Base-by-base conservation (phyloP, 2,113 vertebrate genomes). In the Garra rufa region DNA sequence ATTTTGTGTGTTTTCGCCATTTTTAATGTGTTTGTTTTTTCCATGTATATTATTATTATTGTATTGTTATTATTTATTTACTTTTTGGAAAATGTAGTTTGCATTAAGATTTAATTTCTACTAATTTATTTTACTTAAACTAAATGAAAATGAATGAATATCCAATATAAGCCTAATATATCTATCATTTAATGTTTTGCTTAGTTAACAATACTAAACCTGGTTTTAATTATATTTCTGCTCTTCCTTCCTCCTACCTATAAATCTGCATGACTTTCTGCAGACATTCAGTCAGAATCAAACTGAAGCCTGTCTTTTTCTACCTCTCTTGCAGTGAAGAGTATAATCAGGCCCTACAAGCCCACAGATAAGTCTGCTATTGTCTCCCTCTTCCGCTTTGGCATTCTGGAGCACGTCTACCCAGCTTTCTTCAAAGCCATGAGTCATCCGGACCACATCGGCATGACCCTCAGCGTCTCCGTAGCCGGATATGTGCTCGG, bases 341-440 rank as follows among this genome's bases (percentile, higher is more conserved):
- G 90, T 86, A 86, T 89, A 82, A 91, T 94, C 87, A 85, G 93
- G 81, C 89, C 89, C 26, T 94, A 91, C 38, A 82, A 43, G 24
- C 81, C 91, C 14, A 87, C 91, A 7, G 94, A 94, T 65, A 75
- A 88, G 41, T 76, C 70, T 0, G 89, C 69, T 19, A 89, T 93
- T 61, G 44, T 82, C 52, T 85, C 91, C 0, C 87, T 95, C 2
- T 91, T 92, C 70, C 89, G 81, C 24, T 84, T 90, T 17, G 92
- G 93, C 28, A 85, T 91, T 9, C 81, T 91, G 1, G 94, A 94
- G 43, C 92, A 94, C 0, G 87, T 94, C 1, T 93, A 93, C 85
- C 93, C 93, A 3, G 91, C 94, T 2, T 95, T 94, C 76, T 92
- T 93, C 88, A 91, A 84, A 83, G 87, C 93, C 86, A 83, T 93